Evolutionary conservation across 1,140 invertebrate genomes (phyloP), one percentile per base, ranked within the genome.

Genomic region (Papilio xuthus): DNA sequence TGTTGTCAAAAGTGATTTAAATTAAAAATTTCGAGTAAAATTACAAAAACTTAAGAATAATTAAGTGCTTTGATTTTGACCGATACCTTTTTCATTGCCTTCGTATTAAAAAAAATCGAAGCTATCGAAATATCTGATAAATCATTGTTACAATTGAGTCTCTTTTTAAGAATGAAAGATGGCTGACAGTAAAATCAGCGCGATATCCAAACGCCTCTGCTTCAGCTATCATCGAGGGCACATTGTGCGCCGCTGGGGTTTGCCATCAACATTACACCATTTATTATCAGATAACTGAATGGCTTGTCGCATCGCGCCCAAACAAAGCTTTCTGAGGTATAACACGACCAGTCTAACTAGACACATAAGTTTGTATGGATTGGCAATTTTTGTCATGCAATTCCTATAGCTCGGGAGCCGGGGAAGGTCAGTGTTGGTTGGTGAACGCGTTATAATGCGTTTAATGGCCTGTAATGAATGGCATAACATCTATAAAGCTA

Each of bases 391-490:
- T 83, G 76, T 76, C 26, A 23, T 75, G 28, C 41, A 77, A 56
- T 78, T 75, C 60, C 26, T 67, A 50, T 8, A 32, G 32, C 63
- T 50, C 12, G 79, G 71, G 71, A 63, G 78, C 26, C 79, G 73
- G 47, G 81, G 80, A n/a, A 78, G 88, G 50, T 88, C 90, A 82
- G n/a, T 13, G 28, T 84, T 67, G 42, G 53, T 37, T 89, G 85
- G 89, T 88, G 80, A 87, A 79, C 79, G 82, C 73, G 81, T 89
- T 89, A 93, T 91, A 92, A 92, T 92, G 88, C 88, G 87, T 91
- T 92, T 92, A 93, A 92, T 92, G 90, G 90, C 89, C 84, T 92
- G 91, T 92, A 92, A 92, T 92, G 90, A 92, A 93, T 92, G 88
- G 88, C 85, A 90, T 91, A 92, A 93, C 92, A 93, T 92, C 92